Evolutionary conservation across 2,113 vertebrate genomes (phyloP).

Genomic region (Galbula dea): DNA sequence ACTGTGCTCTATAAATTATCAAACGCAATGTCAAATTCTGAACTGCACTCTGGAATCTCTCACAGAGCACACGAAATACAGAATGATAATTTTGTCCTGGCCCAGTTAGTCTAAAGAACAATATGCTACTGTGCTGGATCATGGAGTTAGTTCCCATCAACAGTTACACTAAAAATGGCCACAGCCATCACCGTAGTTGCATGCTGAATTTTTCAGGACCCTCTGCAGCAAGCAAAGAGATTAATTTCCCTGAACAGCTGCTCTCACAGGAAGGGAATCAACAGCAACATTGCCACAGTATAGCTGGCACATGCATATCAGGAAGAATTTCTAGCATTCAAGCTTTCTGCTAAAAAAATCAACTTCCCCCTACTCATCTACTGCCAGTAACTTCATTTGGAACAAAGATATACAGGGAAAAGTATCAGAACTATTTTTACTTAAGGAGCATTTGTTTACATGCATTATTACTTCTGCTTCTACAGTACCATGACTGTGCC

Average conservation of each 20-base stretch:
- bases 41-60: conserved; percentile 22
- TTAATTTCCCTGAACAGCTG: conserved; percentile 48
- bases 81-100: conserved; percentile 39
- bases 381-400: conserved; percentile 50
- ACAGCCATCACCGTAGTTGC: not conserved
- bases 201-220: not conserved
- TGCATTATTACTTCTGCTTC: conserved; percentile 35
- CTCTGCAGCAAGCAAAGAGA: not conserved
- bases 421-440: conserved; percentile 46
- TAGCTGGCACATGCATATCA: conserved; percentile 26
- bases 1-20: conserved; percentile 59
- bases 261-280: conserved; percentile 39
- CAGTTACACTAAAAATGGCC: not conserved
- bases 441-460: conserved; percentile 34
- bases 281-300: conserved; percentile 35
- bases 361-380: conserved; percentile 58
- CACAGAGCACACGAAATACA: not conserved
- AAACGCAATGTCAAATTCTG: conserved; percentile 64
- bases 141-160: not conserved
- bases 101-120: conserved; percentile 45
- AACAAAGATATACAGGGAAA: conserved; percentile 19
- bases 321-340: conserved; percentile 43
- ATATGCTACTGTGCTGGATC: not conserved
- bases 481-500: not conserved
- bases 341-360: conserved; percentile 7